These are phyloP conservation scores for Sinocyclocheilus rhinocerous DNA, from an alignment of 2,113 vertebrate species.

Conservation along the genomic window DNA sequence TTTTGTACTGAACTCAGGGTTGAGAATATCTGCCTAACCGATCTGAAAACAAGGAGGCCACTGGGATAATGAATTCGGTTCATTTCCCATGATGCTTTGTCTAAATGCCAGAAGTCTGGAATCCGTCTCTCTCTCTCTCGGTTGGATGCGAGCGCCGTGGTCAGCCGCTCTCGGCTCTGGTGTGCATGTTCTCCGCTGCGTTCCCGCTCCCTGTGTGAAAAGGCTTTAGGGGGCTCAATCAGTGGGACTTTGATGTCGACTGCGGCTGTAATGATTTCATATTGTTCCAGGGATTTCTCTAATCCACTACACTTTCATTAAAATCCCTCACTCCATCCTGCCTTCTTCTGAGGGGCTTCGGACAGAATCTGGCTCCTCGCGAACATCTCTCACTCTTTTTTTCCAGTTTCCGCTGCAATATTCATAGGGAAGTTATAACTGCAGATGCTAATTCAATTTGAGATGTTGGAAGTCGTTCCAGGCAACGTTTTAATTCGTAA, in stretches of 20 bases:
- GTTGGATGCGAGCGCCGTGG: background rate
- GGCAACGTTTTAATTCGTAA: background rate
- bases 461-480: background rate
- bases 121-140: background rate
- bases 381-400: background rate
- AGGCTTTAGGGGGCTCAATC: slow-evolving; percentile 86
- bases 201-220: slow-evolving; percentile 77
- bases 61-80: background rate
- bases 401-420: background rate
- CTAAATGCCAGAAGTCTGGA: slow-evolving; percentile 76
- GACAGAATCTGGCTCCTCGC: background rate
- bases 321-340: slow-evolving; percentile 15
- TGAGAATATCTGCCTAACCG: background rate
- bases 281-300: slow-evolving; percentile 83
- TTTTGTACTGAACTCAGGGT: background rate
- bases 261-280: slow-evolving; percentile 91
- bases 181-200: slow-evolving; percentile 71
- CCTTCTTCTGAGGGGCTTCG: background rate
- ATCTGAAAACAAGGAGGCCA: background rate
- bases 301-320: slow-evolving; percentile 42
- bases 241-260: slow-evolving; percentile 86
- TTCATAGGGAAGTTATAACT: background rate
- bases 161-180: slow-evolving; percentile 59
- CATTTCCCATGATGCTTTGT: background rate
- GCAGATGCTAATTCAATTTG: slow-evolving; percentile 9